These are phyloP conservation scores for Torymus tubicola DNA, from an alignment of 2,888 invertebrate genomes.

Conservation along the genomic window DNA sequence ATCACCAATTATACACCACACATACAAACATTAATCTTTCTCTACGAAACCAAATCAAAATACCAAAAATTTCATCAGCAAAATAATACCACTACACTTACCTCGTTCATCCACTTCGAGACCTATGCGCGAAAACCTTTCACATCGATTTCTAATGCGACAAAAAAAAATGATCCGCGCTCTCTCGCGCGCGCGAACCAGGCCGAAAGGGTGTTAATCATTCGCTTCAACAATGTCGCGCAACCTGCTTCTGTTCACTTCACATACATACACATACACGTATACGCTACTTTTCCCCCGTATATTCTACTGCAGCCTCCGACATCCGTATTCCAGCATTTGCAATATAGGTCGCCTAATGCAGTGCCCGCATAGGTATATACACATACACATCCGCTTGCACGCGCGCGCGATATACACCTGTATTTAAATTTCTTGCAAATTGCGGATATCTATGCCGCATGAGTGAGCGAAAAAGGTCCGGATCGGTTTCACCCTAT, in stretches of 20 bases:
- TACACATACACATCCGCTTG: too few species aligned
- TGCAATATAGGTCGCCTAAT: constrained; percentile 5
- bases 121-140: too few species aligned
- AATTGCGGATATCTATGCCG: constrained; percentile 5
- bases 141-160: neutral
- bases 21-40: too few species aligned
- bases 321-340: neutral
- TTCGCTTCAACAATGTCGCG: neutral
- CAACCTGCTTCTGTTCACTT: neutral
- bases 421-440: constrained; percentile 12
- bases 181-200: too few species aligned
- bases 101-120: too few species aligned
- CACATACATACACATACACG: neutral
- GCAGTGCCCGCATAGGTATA: too few species aligned
- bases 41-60: too few species aligned
- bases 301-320: neutral
- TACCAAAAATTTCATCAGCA: too few species aligned
- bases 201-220: constrained; percentile 8
- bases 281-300: neutral
- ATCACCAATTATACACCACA: too few species aligned
- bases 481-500: neutral
- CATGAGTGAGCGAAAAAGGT: neutral
- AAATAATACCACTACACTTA: too few species aligned
- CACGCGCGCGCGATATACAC: neutral
- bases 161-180: neutral